Evolutionary conservation across 2,113 vertebrate species (phyloP).

Genomic region (Mellivora capensis): DNA sequence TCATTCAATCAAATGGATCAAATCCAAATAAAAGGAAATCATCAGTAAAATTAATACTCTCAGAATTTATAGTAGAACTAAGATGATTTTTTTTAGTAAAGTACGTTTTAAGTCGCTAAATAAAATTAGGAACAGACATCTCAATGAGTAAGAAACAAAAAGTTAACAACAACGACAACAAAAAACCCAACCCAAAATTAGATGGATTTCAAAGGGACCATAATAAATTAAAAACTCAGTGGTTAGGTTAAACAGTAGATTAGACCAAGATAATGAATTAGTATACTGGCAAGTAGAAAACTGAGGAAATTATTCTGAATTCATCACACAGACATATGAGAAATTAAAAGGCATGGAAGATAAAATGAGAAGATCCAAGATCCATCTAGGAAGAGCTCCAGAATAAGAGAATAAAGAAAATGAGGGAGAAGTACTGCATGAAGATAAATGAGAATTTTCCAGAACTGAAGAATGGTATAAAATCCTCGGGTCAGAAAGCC

Average conservation of each 20-base stretch:
- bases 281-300: background rate
- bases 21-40: slow-evolving; percentile 5
- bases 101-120: background rate
- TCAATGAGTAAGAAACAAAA: background rate
- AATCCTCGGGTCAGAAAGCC: background rate
- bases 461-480: background rate
- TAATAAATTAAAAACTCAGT: slow-evolving; percentile 6
- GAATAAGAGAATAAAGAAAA: background rate
- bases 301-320: background rate
- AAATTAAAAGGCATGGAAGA: background rate
- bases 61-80: background rate
- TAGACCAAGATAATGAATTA: background rate
- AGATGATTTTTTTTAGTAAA: slow-evolving; percentile 33
- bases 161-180: background rate
- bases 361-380: background rate
- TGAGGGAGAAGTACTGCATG: background rate
- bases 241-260: background rate
- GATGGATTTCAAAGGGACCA: background rate
- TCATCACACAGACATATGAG: background rate
- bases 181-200: background rate
- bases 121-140: background rate
- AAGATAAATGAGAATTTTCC: slow-evolving; percentile 5
- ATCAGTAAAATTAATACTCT: background rate
- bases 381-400: background rate
- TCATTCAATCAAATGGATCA: background rate